Base-by-base conservation (phyloP, 2,888 invertebrate species). In the Asteroscopus sphinx region DNA sequence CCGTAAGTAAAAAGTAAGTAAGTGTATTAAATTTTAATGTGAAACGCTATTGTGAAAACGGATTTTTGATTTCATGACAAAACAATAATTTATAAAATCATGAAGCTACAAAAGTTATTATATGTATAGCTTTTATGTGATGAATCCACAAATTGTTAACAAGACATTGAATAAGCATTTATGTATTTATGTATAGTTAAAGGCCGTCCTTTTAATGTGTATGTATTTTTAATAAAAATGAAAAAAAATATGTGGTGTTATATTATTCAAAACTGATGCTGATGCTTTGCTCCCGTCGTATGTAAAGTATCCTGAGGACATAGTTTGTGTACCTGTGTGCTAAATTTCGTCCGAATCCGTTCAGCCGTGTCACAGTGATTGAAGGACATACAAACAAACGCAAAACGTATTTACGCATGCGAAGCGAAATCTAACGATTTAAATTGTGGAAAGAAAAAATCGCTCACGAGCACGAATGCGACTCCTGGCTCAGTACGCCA, bases 161-260 rank as follows among this genome's bases (percentile, higher is more conserved):
- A 56, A 73, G 32, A 73, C 59, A 49, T 54, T 56, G 42, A 53
- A 54, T 56, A 60, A 60, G 74, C 76, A 76, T 76, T 77, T 65
- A 74, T 67, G 47, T 73, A 76, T 70, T 57, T 67, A 67, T 74
- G 40, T 71, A 73, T 65, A 59, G 59, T 51, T 69, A 73, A 60
- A 68, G 52, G 47, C 73, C 74, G 62, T 73, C 74, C 63, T 69
- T 72, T 56, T 57, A 67, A 57, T 26, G 60, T 69, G 53, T 75
- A 76, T 76, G 73, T 69, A 72, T 76, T 72, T 76, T 63, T 75
- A 77, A 76, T 77, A 76, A 76, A 73, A 74, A 55, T 40, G 54
- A 39, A 64, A 11, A 30, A 32, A 67, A 68, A 17, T n/a, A 0
- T 2, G 0, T 11, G 2, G 33, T 21, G 2, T 26, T 41, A 0